Percentiles rank a stretch among this genome's conserved stretches.
phyloP scores from a whole-genome alignment of 92 coral and sea anemone species.

The Epizoanthus fatuus region DNA sequence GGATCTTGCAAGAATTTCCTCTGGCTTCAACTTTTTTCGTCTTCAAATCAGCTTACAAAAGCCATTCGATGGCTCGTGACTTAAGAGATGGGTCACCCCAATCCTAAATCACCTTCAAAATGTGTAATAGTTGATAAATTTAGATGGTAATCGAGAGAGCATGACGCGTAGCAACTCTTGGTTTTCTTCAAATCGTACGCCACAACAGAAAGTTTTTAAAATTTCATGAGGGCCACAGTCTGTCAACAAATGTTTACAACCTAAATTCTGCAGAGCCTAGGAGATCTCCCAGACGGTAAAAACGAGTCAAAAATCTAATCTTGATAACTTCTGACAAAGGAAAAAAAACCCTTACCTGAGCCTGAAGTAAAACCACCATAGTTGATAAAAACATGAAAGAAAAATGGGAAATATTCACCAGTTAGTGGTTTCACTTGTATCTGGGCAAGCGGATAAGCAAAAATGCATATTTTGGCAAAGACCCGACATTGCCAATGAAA shows the following conservation, averaged over 20 bases:
- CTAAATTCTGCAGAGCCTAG: constrained; percentile 4
- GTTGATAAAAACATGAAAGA: constrained; percentile 28
- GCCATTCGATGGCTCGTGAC: constrained; percentile 21
- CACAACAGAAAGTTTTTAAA: constrained; percentile 75
- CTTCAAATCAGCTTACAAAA: constrained; percentile 6
- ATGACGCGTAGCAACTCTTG: constrained; percentile 33
- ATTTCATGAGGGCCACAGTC: constrained; percentile 86
- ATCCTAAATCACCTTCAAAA: constrained; percentile 35
- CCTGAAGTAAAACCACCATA: constrained; percentile 15
- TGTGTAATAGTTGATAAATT: constrained; percentile 38
- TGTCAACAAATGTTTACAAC: constrained; percentile 89
- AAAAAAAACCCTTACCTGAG: constrained; percentile 28
- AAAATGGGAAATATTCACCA: constrained; percentile 3
- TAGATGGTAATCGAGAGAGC: constrained; percentile 24
- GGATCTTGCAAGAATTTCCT: constrained; percentile 6
- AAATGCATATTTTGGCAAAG: constrained; percentile 19
- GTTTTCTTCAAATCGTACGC: constrained; percentile 50
- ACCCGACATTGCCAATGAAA: constrained; percentile 21
- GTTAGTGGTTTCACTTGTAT: constrained; percentile 3
- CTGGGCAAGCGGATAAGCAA: constrained; percentile 1
- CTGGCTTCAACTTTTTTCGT: neutral
- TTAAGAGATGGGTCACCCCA: neutral
- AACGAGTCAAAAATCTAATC: constrained; percentile 7
- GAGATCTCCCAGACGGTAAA: constrained; percentile 10
- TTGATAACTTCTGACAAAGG: constrained; percentile 6